Conservation (phyloP, 2,113 vertebrate genomes). For the Tachysurus vachellii region DNA sequence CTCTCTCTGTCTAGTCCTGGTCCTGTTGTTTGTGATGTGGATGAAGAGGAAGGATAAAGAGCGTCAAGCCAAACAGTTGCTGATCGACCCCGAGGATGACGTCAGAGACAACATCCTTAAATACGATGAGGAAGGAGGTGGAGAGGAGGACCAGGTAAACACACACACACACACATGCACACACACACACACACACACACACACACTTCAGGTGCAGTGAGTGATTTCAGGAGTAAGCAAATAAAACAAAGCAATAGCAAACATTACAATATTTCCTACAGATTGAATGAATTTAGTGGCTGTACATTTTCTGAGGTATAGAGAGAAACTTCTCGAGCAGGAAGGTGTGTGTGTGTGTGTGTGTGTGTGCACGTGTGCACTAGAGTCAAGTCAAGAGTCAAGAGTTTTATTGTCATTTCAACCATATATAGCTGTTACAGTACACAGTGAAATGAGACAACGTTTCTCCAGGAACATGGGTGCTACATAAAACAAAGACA, state of each 20-base stretch:
- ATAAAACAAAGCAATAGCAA: neutral
- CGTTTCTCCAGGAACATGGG: no score
- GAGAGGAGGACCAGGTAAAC: constrained; percentile 95
- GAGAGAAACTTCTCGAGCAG: neutral
- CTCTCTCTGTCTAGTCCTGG: constrained; percentile 76
- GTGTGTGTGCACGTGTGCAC: neutral
- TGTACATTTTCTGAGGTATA: neutral
- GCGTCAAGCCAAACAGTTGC: constrained; percentile 91
- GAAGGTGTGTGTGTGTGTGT: neutral
- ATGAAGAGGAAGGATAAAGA: constrained; percentile 97
- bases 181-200: constrained; percentile 8
- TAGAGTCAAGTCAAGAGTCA: no score
- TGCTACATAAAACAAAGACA: no score
- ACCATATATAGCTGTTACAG: no score
- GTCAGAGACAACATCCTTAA: constrained; percentile 96
- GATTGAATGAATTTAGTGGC: constrained; percentile 1
- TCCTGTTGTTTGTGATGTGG: constrained; percentile 95
- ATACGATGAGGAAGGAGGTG: constrained; percentile 98
- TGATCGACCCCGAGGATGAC: constrained; percentile 96
- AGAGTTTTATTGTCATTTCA: no score
- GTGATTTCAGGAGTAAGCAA: neutral
- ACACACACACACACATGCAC: constrained; percentile 6
- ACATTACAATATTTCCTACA: neutral
- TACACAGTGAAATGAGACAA: no score
- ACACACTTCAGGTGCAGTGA: neutral